Evolutionary conservation across 1,140 invertebrate species (phyloP).

Genomic region (Leptinotarsa defecta): DNA sequence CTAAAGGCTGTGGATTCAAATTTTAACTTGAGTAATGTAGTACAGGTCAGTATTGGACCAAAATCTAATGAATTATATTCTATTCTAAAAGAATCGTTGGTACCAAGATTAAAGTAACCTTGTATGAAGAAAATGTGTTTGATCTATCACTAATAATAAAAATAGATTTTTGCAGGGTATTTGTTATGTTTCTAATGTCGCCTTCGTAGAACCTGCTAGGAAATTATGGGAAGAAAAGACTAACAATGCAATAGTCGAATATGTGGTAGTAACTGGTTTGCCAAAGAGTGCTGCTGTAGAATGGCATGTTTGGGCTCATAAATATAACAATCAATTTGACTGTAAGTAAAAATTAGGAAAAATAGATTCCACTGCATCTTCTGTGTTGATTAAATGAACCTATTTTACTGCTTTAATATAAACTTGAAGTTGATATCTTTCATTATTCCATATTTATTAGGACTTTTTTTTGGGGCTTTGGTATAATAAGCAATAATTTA

Average conservation of each 20-base stretch:
- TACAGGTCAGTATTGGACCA: slow-evolving; percentile 60
- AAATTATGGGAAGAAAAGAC: slow-evolving; percentile 81
- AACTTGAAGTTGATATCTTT: too few species aligned
- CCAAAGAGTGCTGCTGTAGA: slow-evolving; percentile 83
- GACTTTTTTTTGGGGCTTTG: too few species aligned
- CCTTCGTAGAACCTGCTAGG: slow-evolving; percentile 72
- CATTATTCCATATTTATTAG: too few species aligned
- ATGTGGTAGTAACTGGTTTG: slow-evolving; percentile 79
- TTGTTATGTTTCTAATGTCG: slow-evolving; percentile 76
- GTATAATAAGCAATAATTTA: too few species aligned
- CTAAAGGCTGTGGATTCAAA: slow-evolving; percentile 78
- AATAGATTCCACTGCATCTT: too few species aligned
- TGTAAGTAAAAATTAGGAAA: slow-evolving; percentile 63
- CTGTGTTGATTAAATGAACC: too few species aligned
- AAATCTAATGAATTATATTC: too few species aligned
- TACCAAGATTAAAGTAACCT: neutral
- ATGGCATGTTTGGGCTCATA: slow-evolving; percentile 90
- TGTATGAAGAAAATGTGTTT: neutral
- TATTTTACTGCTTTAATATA: too few species aligned
- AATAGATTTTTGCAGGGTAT: slow-evolving; percentile 64
- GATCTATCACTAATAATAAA: neutral
- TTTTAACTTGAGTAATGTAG: slow-evolving; percentile 76
- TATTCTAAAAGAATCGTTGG: neutral
- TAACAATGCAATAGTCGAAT: slow-evolving; percentile 86
- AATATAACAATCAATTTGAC: slow-evolving; percentile 83